phyloP scores from a whole-genome alignment of 2,113 vertebrate species.

The Strigops habroptila region DNA sequence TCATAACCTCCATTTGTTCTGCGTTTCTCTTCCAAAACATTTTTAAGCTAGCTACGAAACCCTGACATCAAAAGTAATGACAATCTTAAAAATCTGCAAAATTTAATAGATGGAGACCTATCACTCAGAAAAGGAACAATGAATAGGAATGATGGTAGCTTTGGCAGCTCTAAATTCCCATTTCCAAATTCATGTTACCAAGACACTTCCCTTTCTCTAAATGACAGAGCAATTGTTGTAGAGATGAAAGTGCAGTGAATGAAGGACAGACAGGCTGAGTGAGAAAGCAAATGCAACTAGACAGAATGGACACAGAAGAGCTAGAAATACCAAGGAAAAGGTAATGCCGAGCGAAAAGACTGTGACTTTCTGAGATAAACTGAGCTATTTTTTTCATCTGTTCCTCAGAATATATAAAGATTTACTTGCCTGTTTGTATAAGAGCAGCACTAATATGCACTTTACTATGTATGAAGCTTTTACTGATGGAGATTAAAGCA shows the following conservation, averaged over 20 bases:
- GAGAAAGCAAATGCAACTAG: neutral
- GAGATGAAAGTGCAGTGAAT: neutral
- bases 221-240: rapidly evolving
- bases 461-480: neutral
- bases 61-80: neutral
- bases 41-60: neutral
- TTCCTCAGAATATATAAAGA: neutral
- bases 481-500: neutral
- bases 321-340: neutral
- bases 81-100: neutral
- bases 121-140: neutral
- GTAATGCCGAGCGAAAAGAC: neutral
- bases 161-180: neutral
- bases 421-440: neutral
- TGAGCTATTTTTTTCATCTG: neutral
- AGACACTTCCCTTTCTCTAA: neutral
- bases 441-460: neutral
- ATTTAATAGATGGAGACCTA: neutral
- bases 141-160: neutral
- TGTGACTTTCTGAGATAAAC: neutral
- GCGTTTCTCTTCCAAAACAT: neutral
- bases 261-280: neutral
- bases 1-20: neutral
- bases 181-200: neutral
- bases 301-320: neutral